Conservation (phyloP, 2,113 vertebrate species). For the Nycticorax nycticorax region DNA sequence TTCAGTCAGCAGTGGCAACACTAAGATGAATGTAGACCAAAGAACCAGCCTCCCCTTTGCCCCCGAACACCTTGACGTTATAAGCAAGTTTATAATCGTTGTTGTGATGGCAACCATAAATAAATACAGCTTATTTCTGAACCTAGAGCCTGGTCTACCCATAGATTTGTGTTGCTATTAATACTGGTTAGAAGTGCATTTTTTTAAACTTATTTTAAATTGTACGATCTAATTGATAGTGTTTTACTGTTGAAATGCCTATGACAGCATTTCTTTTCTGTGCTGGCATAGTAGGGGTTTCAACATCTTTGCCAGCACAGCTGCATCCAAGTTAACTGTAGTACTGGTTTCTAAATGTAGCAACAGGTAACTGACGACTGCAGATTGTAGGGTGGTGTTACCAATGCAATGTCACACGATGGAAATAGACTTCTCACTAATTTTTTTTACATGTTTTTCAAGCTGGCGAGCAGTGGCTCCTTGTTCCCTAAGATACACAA, state of each 20-base stretch:
- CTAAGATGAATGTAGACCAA: neutral
- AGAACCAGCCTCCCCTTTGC: neutral
- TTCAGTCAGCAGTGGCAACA: neutral
- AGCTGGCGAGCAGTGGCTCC: neutral
- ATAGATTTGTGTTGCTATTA: neutral
- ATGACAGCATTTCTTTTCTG: neutral
- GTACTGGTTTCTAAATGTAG: neutral
- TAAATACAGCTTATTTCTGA: neutral
- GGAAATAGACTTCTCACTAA: neutral
- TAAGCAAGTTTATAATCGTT: neutral
- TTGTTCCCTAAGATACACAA: neutral
- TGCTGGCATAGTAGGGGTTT: neutral
- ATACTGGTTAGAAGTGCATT: neutral
- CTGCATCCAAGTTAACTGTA: neutral
- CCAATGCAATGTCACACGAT: accelerated
- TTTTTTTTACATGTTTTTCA: neutral
- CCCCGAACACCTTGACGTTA: neutral
- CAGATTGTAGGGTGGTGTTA: neutral
- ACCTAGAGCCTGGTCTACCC: neutral
- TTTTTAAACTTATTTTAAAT: neutral
- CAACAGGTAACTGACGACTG: neutral
- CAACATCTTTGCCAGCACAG: neutral
- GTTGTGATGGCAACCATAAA: neutral
- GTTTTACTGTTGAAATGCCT: neutral
- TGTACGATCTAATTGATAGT: neutral